phyloP scores from a whole-genome alignment of 92 coral and sea anemone genomes.

The Heteractis magnifica region DNA sequence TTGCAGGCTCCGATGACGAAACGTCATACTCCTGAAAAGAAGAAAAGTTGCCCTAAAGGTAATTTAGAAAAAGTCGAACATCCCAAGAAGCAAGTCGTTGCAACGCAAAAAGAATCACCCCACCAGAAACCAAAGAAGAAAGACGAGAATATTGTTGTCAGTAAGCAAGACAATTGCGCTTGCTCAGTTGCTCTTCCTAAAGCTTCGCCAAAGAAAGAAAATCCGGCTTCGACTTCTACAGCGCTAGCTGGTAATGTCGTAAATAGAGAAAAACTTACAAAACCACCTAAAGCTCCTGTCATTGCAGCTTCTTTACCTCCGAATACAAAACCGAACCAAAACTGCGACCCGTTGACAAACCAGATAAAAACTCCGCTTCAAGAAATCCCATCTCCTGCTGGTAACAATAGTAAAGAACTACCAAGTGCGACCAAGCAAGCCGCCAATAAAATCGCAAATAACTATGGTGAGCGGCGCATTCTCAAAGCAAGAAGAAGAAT shows the following conservation, averaged over 20 bases:
- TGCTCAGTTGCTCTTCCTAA: neutral
- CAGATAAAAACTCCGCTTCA: neutral
- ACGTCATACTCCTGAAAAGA: neutral
- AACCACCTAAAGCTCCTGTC: neutral
- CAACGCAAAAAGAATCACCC: neutral
- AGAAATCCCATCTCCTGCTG: neutral
- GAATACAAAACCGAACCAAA: neutral
- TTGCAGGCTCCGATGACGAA: neutral
- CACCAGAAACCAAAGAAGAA: neutral
- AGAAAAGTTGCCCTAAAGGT: neutral
- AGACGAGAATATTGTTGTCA: neutral
- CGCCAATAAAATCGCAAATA: neutral
- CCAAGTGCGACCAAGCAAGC: neutral
- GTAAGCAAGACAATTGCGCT: neutral
- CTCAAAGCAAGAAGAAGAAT: conserved; percentile 20
- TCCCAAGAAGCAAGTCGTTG: neutral
- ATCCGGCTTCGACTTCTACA: neutral
- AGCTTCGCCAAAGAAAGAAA: neutral
- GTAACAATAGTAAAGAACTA: neutral
- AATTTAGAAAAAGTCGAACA: neutral
- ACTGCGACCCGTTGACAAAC: neutral
- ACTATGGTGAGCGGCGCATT: neutral
- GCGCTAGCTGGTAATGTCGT: too few relatives aligned
- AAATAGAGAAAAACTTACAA: neutral
- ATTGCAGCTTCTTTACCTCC: conserved; percentile 5